Conservation (phyloP, 2,113 vertebrate species). For the Hassar affinis region DNA sequence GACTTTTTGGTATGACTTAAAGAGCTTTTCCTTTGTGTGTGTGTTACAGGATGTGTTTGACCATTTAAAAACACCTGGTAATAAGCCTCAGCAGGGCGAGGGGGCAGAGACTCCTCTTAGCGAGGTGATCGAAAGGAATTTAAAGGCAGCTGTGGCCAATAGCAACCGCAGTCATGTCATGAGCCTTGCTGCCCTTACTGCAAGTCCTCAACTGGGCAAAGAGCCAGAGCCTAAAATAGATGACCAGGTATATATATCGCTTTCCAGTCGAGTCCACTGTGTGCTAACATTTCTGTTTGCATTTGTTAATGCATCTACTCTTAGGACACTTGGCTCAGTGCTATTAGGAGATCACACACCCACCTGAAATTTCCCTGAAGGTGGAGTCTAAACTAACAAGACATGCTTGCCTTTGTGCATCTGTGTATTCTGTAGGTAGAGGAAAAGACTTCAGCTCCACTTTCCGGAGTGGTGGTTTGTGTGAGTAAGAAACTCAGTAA, state of each 20-base stretch:
- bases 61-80: slow-evolving; percentile 82
- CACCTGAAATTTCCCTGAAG: background rate
- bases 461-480: slow-evolving; percentile 81
- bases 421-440: slow-evolving; percentile 47
- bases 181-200: slow-evolving; percentile 69
- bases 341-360: background rate
- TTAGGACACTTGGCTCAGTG: background rate
- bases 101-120: slow-evolving; percentile 84
- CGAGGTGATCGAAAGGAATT: slow-evolving; percentile 84
- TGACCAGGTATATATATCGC: background rate
- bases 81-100: slow-evolving; percentile 65
- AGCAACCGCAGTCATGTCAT: slow-evolving; percentile 68
- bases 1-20: background rate
- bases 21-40: background rate
- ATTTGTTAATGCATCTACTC: background rate
- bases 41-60: slow-evolving; percentile 82
- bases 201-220: slow-evolving; percentile 80
- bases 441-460: slow-evolving; percentile 67
- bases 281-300: background rate
- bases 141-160: slow-evolving; percentile 86
- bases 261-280: background rate
- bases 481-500: slow-evolving; percentile 93
- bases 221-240: slow-evolving; percentile 58
- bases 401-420: background rate
- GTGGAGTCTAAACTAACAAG: background rate